phyloP scores from a whole-genome alignment of 2,113 vertebrate species.

The Capreolus pygargus region DNA sequence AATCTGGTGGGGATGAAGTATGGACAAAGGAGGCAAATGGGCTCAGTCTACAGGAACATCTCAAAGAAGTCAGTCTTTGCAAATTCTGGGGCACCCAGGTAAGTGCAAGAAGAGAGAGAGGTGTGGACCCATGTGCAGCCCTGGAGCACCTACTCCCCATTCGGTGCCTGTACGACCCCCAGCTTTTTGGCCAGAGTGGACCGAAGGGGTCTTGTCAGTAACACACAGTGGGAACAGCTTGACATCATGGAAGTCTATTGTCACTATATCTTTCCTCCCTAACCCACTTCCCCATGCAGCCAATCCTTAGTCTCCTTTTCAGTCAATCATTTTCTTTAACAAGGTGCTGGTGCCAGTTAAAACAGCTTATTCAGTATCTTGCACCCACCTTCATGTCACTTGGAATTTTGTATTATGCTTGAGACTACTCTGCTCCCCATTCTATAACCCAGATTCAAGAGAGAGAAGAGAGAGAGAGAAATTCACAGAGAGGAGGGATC shows the following conservation, averaged over 20 bases:
- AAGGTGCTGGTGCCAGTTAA: background rate
- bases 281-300: rapidly evolving
- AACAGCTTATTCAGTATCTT: background rate
- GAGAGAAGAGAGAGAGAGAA: background rate
- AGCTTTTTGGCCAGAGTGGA: background rate
- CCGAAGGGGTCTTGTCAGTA: rapidly evolving
- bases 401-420: background rate
- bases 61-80: background rate
- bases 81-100: background rate
- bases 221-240: too few relatives aligned
- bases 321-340: background rate
- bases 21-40: background rate
- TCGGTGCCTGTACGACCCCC: rapidly evolving
- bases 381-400: too few relatives aligned
- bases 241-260: background rate
- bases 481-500: background rate
- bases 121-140: background rate
- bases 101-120: background rate
- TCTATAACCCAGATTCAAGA: background rate
- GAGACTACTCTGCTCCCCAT: background rate
- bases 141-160: background rate
- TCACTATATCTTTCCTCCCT: rapidly evolving
- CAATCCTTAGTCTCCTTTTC: background rate
- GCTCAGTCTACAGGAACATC: background rate
- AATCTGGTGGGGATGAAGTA: rapidly evolving